Base-by-base conservation (phyloP, 2,113 vertebrate genomes). In the Callionymus lyra region DNA sequence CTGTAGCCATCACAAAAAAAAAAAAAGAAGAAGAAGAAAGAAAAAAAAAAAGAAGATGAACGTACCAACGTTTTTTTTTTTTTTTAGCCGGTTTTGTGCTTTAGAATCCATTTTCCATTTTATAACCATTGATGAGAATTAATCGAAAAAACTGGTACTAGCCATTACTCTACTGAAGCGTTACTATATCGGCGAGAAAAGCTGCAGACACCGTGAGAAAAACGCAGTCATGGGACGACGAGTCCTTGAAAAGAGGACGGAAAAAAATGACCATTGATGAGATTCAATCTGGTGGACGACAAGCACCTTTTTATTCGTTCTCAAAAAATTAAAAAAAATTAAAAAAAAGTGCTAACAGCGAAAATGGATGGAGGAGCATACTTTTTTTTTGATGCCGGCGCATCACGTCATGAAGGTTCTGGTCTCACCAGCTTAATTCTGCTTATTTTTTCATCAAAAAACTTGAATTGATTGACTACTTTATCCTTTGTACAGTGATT, bases 31-130 rank as follows among this genome's bases (percentile, higher is more conserved):
- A 5, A 8, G 21, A 27, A 27, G 8, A 5, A 8, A 27, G 21
- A 27, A 27, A 27, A 5, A 27, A 27, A 27, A 27, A 8, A 27
- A 27, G 8, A 5, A 27, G 8, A 27, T 85, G 69, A 86, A 92
- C 88, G 92, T 89, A 90, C 87, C 90, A 85, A 92, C 87, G 80
- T 88, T 85, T 89, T 87, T 91, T 88, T 85, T 89, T 87, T 91
- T 88, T 89, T 93, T 91, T 90, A 94, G 92, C 90, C 84, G 84
- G 85, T 90, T n/a, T 97, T 98, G 95, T 97, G 95, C 95, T 98
- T 97, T 91, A 89, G 91, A 68, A 66, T 91, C 91, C 89, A 88
- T 74, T 56, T 91, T 89, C 88, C 89, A 85, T 88, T 27, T 93
- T 74, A n/a, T 89, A 88, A 93, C 87, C 86, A 89, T 90, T 86